These are phyloP conservation scores for Cheilosia vulpina DNA, from an alignment of 2,888 invertebrate species.

Conservation along the genomic window DNA sequence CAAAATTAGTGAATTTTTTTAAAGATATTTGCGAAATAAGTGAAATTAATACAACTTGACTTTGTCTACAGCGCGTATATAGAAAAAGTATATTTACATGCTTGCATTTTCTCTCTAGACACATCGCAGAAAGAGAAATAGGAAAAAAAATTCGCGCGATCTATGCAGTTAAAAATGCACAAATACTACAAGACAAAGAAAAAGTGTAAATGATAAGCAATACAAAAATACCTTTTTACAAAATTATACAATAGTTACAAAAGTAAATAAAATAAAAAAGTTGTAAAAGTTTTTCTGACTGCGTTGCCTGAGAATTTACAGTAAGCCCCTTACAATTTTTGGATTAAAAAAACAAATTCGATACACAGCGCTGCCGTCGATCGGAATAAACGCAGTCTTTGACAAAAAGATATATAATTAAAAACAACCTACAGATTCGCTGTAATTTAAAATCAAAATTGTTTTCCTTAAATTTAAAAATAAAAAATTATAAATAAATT, in stretches of 20 bases:
- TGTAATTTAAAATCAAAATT: conserved; percentile 33
- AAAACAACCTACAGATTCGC: conserved; percentile 14
- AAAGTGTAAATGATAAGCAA: conserved; percentile 76
- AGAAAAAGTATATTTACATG: conserved; percentile 3
- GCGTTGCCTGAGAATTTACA: conserved; percentile 49
- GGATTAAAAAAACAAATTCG: conserved; percentile 36
- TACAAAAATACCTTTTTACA: conserved; percentile 60
- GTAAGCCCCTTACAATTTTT: conserved; percentile 41
- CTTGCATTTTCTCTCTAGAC: not conserved
- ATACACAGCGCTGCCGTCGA: conserved; percentile 62
- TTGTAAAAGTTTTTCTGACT: conserved; percentile 50
- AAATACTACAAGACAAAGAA: conserved; percentile 74
- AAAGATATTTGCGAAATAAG: conserved; percentile 77
- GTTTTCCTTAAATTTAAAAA: conserved; percentile 57
- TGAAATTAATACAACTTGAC: conserved; percentile 82
- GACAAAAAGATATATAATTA: conserved; percentile 51
- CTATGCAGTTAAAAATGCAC: conserved; percentile 74
- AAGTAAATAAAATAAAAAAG: conserved; percentile 21
- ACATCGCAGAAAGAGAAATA: conserved; percentile 23
- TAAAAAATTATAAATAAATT: conserved; percentile 66
- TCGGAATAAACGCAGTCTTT: conserved; percentile 77
- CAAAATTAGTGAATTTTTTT: conserved; percentile 62
- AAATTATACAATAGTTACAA: conserved; percentile 64
- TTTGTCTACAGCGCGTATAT: not conserved
- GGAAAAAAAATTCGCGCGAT: conserved; percentile 40